Percentiles rank a stretch among this genome's conserved stretches.
Evolutionary conservation across 2,888 invertebrate genomes (phyloP).

Genomic region (Epistrophella euchroma): DNA sequence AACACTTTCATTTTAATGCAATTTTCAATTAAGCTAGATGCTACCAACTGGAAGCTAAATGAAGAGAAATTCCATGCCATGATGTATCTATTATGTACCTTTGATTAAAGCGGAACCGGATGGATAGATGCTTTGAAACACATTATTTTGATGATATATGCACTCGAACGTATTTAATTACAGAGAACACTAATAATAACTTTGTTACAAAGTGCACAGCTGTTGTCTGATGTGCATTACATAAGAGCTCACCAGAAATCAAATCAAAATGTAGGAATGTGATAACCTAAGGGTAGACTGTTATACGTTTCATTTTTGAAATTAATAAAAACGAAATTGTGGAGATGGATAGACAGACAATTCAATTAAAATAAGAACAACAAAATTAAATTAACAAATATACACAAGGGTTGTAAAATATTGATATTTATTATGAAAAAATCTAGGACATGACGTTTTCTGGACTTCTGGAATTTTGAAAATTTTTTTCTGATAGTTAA

Average conservation of each 20-base stretch:
- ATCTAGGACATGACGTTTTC: too few relatives aligned
- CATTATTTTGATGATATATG: constrained; percentile 49
- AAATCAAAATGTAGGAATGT: constrained; percentile 5
- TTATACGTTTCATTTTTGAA: not conserved
- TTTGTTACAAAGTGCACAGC: constrained; percentile 21
- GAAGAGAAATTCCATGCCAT: constrained; percentile 18
- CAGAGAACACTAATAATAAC: constrained; percentile 32
- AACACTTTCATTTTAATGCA: constrained; percentile 44
- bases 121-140: constrained; percentile 25
- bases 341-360: not conserved
- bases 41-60: constrained; percentile 34
- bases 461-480: too few relatives aligned
- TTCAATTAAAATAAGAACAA: not conserved
- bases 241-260: constrained; percentile 17
- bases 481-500: too few relatives aligned
- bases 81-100: not conserved
- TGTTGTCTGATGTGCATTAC: constrained; percentile 19
- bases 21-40: constrained; percentile 43
- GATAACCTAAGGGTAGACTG: not conserved
- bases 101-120: constrained; percentile 47
- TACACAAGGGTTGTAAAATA: too few relatives aligned
- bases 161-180: constrained; percentile 50
- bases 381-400: too few relatives aligned
- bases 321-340: not conserved
- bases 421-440: too few relatives aligned